Conservation (phyloP, 53 echinoderm and acorn worm genomes). For the Antedon mediterranea region DNA sequence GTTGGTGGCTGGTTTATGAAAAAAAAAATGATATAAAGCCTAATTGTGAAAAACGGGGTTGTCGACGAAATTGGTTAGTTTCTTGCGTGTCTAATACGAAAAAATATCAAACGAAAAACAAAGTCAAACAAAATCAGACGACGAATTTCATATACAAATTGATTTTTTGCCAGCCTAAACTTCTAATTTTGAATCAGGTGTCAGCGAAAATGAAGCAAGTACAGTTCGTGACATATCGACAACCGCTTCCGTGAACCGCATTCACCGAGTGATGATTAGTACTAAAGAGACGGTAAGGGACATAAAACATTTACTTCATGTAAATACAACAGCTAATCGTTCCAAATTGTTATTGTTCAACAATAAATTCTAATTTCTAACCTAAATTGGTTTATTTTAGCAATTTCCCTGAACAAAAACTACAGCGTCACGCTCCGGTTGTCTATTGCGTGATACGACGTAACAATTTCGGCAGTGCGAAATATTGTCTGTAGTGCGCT, state of each 20-base stretch:
- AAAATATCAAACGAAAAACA: no score
- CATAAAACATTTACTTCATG: neutral
- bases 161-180: no score
- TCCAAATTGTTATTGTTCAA: neutral
- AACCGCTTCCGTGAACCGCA: neutral
- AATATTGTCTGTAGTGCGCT: neutral
- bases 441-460: neutral
- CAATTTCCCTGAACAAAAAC: neutral
- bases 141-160: no score
- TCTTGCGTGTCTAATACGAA: no score
- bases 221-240: no score
- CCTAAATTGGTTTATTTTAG: neutral
- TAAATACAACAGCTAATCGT: neutral
- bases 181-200: no score
- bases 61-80: no score
- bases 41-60: no score
- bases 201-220: no score
- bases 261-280: neutral
- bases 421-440: neutral
- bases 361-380: neutral
- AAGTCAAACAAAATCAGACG: no score
- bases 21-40: no score
- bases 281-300: neutral
- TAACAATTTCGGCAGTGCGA: neutral
- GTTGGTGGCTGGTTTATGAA: no score